phyloP scores from a whole-genome alignment of 2,797 vertebrate species.

The Vipera latastei region DNA sequence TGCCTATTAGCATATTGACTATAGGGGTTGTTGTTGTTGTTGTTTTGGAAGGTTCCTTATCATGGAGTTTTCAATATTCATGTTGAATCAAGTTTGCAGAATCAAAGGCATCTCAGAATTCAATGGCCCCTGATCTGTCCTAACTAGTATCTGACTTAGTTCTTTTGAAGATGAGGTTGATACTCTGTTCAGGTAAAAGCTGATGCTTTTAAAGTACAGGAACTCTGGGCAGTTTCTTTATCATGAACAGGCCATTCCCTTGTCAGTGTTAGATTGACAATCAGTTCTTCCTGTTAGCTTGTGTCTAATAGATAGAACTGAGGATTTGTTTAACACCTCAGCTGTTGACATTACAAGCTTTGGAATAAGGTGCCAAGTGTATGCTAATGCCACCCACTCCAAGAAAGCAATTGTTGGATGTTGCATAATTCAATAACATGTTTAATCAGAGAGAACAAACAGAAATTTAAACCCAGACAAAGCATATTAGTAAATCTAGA shows the following conservation, averaged over 20 bases:
- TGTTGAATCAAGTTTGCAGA: not conserved
- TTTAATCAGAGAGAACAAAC: not conserved
- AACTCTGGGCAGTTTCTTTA: not conserved
- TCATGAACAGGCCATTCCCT: not conserved
- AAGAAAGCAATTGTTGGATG: not conserved
- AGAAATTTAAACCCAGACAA: not conserved
- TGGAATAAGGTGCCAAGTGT: not conserved
- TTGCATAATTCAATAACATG: not conserved
- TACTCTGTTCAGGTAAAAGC: not conserved
- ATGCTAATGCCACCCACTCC: not conserved
- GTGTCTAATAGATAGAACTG: not conserved
- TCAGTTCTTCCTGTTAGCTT: not conserved
- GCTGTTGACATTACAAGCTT: not conserved
- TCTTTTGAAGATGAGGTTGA: not conserved
- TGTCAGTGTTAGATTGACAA: not conserved
- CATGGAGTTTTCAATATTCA: not conserved
- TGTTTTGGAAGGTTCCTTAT: not conserved
- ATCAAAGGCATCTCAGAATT: not conserved
- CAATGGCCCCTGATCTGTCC: not conserved
- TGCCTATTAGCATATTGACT: not conserved
- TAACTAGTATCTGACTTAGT: not conserved
- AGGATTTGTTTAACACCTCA: not conserved
- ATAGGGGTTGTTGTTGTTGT: not conserved
- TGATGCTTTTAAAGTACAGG: not conserved
- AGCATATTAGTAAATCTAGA: not conserved